Evolutionary conservation across 2,113 vertebrate species (phyloP).

Genomic region (Lasiurus cinereus): DNA sequence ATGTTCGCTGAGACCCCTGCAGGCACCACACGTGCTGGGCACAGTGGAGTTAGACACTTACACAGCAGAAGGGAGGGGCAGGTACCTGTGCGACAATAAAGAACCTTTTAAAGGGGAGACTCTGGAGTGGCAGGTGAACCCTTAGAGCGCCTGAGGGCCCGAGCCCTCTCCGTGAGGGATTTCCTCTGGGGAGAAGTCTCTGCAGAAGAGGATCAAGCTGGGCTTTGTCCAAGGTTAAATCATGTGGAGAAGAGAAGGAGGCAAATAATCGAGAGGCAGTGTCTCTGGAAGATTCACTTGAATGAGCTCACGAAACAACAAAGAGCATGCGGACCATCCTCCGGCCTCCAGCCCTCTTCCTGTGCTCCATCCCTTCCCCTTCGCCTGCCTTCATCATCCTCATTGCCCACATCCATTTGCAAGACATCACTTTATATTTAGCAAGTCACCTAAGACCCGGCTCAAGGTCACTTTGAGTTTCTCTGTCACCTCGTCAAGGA

Average conservation of each 20-base stretch:
- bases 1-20: background rate
- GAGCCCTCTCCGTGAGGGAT: background rate
- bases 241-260: background rate
- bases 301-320: background rate
- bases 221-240: background rate
- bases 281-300: background rate
- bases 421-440: background rate
- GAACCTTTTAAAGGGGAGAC: background rate
- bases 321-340: background rate
- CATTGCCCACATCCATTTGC: background rate
- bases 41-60: background rate
- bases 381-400: background rate
- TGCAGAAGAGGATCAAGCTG: background rate
- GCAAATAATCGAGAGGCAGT: background rate
- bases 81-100: accelerated
- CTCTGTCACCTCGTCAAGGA: background rate
- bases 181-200: background rate
- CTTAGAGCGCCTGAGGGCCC: no score
- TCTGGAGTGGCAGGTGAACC: background rate
- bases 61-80: background rate
- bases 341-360: background rate
- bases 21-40: accelerated
- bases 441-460: background rate
- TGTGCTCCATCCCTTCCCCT: accelerated
- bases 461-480: background rate